These are phyloP conservation scores for Erpetoichthys calabaricus DNA, from an alignment of 2,797 vertebrate genomes.

Conservation along the genomic window DNA sequence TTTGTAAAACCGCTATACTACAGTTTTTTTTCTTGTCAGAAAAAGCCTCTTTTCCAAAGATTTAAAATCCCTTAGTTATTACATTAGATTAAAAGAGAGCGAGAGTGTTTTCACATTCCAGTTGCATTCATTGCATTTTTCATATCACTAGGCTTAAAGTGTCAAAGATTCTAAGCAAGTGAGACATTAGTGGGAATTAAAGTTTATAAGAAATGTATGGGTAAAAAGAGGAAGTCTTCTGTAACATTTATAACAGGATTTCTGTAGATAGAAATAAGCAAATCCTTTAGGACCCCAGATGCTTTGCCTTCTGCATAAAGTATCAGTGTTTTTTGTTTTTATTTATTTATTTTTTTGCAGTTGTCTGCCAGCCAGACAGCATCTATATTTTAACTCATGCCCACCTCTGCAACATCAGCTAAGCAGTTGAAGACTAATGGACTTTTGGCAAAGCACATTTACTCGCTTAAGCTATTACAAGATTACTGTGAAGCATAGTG, in stretches of 20 bases:
- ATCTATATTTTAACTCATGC: too few relatives aligned
- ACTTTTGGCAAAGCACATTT: too few relatives aligned
- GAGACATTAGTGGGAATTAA: conserved; percentile 13
- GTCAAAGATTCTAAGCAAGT: conserved; percentile 24
- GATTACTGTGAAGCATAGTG: too few relatives aligned
- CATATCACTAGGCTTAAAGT: conserved; percentile 30
- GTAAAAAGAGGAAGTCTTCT: neutral
- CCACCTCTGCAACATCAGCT: too few relatives aligned
- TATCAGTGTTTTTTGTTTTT: too few relatives aligned
- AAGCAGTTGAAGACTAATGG: too few relatives aligned
- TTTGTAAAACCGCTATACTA: conserved; percentile 31
- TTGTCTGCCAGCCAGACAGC: too few relatives aligned
- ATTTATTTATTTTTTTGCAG: too few relatives aligned
- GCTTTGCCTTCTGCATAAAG: too few relatives aligned
- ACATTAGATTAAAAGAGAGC: conserved; percentile 36
- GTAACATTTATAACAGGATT: neutral
- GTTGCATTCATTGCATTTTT: conserved; percentile 32
- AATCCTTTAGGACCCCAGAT: too few relatives aligned
- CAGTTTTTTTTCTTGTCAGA: conserved; percentile 39
- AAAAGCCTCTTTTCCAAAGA: conserved; percentile 33
- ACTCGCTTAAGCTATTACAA: too few relatives aligned
- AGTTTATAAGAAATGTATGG: neutral
- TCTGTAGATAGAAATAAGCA: neutral
- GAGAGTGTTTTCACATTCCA: conserved; percentile 37
- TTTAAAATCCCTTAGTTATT: conserved; percentile 49